A percentile compares a stretch with the other conserved stretches of the same genome.
These are phyloP conservation scores for Enteromius unitaeniatus DNA, from an alignment of 2,797 vertebrate genomes.

Conservation along the genomic window DNA sequence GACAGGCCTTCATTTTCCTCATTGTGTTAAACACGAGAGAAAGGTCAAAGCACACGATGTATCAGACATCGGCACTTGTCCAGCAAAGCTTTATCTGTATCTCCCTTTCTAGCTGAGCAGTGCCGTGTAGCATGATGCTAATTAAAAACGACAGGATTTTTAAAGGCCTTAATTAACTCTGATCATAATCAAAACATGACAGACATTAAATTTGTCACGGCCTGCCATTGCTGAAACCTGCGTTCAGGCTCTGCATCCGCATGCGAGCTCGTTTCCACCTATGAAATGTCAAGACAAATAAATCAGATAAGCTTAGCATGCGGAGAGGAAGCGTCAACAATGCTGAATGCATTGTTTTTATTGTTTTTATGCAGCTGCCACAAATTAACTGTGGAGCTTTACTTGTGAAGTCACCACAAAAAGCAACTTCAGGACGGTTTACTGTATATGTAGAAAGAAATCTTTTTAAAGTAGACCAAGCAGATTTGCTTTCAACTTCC, in stretches of 20 bases:
- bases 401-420: conserved; percentile 43
- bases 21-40: conserved; percentile 41
- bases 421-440: conserved; percentile 19
- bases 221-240: conserved; percentile 65
- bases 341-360: conserved; percentile 43
- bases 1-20: conserved; percentile 37
- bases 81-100: conserved; percentile 68
- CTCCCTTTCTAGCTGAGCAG: conserved; percentile 72
- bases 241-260: conserved; percentile 49
- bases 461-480: conserved; percentile 21
- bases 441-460: conserved; percentile 17
- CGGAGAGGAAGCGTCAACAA: conserved; percentile 39
- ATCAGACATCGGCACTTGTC: conserved; percentile 65
- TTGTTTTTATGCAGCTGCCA: conserved; percentile 51
- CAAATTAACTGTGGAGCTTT: conserved; percentile 51
- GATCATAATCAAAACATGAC: conserved; percentile 83
- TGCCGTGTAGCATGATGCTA: conserved; percentile 73
- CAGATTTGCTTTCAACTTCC: conserved; percentile 11
- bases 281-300: conserved; percentile 62
- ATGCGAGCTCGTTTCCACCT: conserved; percentile 52
- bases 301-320: conserved; percentile 58
- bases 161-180: conserved; percentile 83
- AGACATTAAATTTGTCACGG: conserved; percentile 83
- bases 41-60: conserved; percentile 26
- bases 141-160: conserved; percentile 82